Percentiles rank a stretch among this genome's conserved stretches.
Evolutionary conservation across 2,113 vertebrate genomes (phyloP).

Genomic region (Anthoscopus minutus): DNA sequence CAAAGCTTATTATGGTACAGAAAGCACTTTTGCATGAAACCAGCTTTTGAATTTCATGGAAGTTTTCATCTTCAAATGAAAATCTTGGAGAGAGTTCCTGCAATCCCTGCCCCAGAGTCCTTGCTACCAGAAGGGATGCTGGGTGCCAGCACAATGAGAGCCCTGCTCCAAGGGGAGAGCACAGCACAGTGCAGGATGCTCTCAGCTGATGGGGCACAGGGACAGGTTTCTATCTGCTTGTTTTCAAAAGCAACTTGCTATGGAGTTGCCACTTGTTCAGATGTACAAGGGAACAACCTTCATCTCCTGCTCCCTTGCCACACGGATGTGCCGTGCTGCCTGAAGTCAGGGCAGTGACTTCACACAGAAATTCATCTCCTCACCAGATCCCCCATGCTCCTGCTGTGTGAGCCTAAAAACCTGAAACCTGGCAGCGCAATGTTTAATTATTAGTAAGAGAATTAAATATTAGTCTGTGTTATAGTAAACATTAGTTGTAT

Average conservation of each 20-base stretch:
- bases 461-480: constrained; percentile 15
- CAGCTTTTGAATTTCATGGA: neutral
- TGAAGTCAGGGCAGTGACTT: rapidly evolving
- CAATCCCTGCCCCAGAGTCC: neutral
- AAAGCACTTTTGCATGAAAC: neutral
- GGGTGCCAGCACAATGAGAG: neutral
- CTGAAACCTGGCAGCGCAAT: constrained; percentile 12
- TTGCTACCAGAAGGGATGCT: neutral
- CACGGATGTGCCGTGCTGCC: rapidly evolving
- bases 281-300: neutral
- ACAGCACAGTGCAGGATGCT: rapidly evolving
- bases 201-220: neutral
- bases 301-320: neutral
- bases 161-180: neutral
- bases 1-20: neutral
- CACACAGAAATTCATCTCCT: neutral
- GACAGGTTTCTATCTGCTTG: neutral
- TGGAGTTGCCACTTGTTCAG: neutral
- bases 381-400: neutral
- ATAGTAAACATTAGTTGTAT: neutral
- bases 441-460: constrained; percentile 19
- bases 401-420: neutral
- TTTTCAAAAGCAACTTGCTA: neutral
- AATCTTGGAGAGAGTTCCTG: neutral
- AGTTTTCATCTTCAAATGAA: neutral